Percentiles rank a stretch among this genome's conserved stretches.
Conservation (phyloP, 37 sponge, comb jelly and placozoan genomes). For the Axinella damicornis region DNA sequence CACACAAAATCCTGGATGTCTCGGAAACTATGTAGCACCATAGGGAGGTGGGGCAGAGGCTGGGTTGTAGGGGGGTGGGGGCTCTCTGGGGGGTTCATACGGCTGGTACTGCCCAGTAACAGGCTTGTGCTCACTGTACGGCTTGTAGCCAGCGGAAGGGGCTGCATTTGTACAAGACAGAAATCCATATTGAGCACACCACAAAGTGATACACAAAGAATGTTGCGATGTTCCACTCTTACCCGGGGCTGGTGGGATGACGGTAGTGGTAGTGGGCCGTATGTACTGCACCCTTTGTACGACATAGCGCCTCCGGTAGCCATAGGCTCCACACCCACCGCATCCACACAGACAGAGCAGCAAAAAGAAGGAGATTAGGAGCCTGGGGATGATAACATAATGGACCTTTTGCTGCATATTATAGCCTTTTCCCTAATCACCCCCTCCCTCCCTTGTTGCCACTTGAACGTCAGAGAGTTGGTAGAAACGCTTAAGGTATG, state of each 20-base stretch:
- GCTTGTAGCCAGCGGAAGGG: too few species aligned
- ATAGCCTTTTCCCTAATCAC: not conserved
- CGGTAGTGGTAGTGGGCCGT: not conserved
- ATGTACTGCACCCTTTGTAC: not conserved
- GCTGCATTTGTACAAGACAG: too few species aligned
- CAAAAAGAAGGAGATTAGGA: slow-evolving; percentile 14
- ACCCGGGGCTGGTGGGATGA: not conserved
- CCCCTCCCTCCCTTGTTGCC: not conserved
- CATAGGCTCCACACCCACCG: slow-evolving; percentile 43
- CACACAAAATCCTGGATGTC: too few species aligned
- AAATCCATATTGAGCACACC: too few species aligned
- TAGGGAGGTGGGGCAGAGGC: not conserved
- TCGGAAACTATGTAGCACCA: too few species aligned
- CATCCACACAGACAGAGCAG: slow-evolving; percentile 57
- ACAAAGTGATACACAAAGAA: too few species aligned
- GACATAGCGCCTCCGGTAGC: slow-evolving; percentile 29
- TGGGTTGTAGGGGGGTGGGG: slow-evolving; percentile 39
- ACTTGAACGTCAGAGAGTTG: too few species aligned
- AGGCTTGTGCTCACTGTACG: not conserved
- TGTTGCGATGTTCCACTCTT: too few species aligned
- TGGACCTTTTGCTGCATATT: too few species aligned
- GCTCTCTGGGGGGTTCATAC: not conserved
- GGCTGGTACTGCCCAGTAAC: not conserved
- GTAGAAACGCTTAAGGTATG: too few species aligned
- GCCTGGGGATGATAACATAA: slow-evolving; percentile 5